Evolutionary conservation across 1,140 invertebrate species (phyloP), one percentile per base, ranked within the genome.

Genomic region (Drosophila leontia): DNA sequence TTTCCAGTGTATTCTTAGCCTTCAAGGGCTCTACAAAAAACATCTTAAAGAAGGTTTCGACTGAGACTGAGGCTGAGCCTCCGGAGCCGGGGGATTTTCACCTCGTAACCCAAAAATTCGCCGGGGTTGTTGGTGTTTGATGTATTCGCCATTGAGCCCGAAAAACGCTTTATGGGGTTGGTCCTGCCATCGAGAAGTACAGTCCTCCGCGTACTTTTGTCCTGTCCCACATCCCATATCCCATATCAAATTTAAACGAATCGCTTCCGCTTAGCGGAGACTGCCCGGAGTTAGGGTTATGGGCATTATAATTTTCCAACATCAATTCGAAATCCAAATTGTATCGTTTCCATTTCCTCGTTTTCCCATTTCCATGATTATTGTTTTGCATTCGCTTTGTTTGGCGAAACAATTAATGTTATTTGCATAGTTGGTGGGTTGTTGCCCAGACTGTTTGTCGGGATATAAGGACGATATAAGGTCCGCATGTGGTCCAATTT

Each of bases 171-270:
- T 87, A 75, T 84, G 74, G 84, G 84, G 84, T 90, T 88, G 84
- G 56, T 61, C 34, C 68, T 51, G 50, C 34, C 35, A 44, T n/a
- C 56, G 64, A 29, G 56, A 59, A 47, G 44, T 62, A 81, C 82
- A 83, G 26, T 29, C 26, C 26, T 29, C 0, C 26, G 6, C 26
- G 84, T 83, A 87, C 84, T 71, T 81, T 74, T 60, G 29, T 62
- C 50, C 63, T 42, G 35, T 39, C 45, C 48, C 61, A 59, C 44
- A 78, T 72, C 53, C 67, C 77, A 82, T 83, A 81, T 88, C 80
- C 83, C 85, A 90, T 90, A 85, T 90, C 85, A 90, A 90, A 90
- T 90, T 90, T 82, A 79, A 90, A 90, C 83, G 85, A 90, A 85
- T 90, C 78, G 81, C 64, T 80, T 78, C 70, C 76, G 64, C 65